Base-by-base conservation (phyloP, 64 coral and sea anemone genomes). In the Orbicella faveolata region DNA sequence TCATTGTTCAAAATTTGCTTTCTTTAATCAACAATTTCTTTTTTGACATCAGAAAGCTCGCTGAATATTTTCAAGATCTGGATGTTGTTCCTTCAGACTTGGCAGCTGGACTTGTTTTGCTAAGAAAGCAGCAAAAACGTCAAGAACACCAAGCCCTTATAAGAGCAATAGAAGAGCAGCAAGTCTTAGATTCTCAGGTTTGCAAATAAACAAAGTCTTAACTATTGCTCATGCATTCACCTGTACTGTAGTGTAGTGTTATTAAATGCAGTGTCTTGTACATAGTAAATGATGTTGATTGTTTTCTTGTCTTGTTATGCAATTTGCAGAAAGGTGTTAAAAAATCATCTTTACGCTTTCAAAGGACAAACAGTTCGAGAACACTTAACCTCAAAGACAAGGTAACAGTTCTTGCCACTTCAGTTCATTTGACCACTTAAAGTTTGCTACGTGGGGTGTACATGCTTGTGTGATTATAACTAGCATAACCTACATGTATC, bases 81-180 rank as follows among this genome's bases (percentile, higher is more conserved):
- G 96, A 98, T 80, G 90, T 98, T 79, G 96, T 98, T 2, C 96
- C 96, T 26, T 93, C 93, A 88, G 96, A 98, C 78, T 93, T 98
- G 88, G 96, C 91, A 48, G 94, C 97, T 57, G 96, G 96, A 53
- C 91, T 99, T n/a, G 97, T 95, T n/a, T 76, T 99, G 44, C 86
- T 99, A 51, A 83, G 97, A 80, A 89, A 80, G 21, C 75, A 93
- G 17, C 97, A 99, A 78, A 99, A 99, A 72, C 88, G 64, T 15
- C 90, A 93, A 35, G 97, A 99, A 88, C 83, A 93, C 21, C 25
- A 83, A 21, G 95, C 93, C 30, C 77, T 96, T 14, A 65, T 91
- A 61, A 91, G 89, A 57, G 95, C 95, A 34, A 80, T 96, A 73
- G 88, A 96, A 17, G 91, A 96, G 16, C 65, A 91, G 20, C 89